A percentile compares a stretch with the other conserved stretches of the same genome.
phyloP scores from a whole-genome alignment of 2,797 vertebrate species.

The Chelonia mydas region DNA sequence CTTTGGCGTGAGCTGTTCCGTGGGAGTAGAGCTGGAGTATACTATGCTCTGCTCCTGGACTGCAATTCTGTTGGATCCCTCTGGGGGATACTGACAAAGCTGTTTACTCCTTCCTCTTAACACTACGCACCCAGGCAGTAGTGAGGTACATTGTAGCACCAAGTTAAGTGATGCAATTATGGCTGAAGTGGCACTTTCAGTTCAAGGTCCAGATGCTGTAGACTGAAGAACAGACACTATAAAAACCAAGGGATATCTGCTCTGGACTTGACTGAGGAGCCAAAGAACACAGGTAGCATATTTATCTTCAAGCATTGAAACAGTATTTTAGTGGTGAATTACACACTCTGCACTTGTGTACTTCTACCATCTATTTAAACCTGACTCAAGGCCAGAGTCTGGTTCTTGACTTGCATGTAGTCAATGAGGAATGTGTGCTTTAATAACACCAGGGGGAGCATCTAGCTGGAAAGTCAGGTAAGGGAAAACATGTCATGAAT shows the following conservation, averaged over 20 bases:
- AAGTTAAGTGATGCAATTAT: not conserved
- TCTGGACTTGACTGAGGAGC: not conserved
- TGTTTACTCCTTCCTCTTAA: not conserved
- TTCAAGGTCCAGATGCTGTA: not conserved
- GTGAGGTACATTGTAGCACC: fast-evolving
- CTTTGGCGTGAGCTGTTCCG: not conserved
- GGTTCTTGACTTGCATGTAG: not conserved
- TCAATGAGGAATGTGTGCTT: not conserved
- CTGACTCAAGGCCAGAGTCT: not conserved
- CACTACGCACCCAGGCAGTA: not conserved
- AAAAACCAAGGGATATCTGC: not conserved
- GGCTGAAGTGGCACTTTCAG: not conserved
- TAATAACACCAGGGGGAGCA: not conserved
- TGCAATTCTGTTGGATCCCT: not conserved
- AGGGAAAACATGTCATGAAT: not conserved
- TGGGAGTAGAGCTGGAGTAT: not conserved
- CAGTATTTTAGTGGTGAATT: not conserved
- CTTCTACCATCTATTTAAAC: not conserved
- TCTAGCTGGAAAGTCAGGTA: not conserved
- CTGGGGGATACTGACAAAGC: not conserved
- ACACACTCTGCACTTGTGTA: not conserved
- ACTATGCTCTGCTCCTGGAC: not conserved
- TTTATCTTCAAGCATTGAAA: not conserved
- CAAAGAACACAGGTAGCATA: not conserved
- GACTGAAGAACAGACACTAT: not conserved